Base-by-base conservation (phyloP, 1,140 invertebrate species). In the Papilio polyxenes region DNA sequence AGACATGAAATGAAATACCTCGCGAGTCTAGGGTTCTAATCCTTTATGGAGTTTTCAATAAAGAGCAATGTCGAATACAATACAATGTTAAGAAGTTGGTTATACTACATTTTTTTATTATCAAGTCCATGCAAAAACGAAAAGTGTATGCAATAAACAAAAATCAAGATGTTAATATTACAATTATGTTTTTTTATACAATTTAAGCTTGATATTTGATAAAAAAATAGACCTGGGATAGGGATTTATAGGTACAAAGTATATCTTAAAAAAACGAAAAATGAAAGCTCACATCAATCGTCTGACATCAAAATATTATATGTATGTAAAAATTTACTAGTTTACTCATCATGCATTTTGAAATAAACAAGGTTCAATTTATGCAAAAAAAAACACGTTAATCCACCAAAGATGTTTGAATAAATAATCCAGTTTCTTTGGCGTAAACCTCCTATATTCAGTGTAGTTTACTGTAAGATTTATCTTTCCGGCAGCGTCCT, bases 381-480 rank as follows among this genome's bases (percentile, higher is more conserved):
- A 59, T 17, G 17, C 15, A 74, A 44, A 69, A 31, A 37, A 65
- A 9, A 6, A 1, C 13, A n/a, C 3, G 59, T 11, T 17, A 40
- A 72, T 40, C 65, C 13, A 37, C 5, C 15, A 72, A 72, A 72
- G 65, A 37, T 37, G 31, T 72, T 37, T 72, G 65, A 9, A 17
- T 72, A 72, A 72, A 72, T 72, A 72, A 72, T 72, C 65, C 37
- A 40, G 31, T 31, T 72, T 72, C 31, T 37, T 72, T 72, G 37
- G 65, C 31, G 31, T 13, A 13, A 13, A 4, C 65, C 6, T 72
- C 65, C n/a, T 72, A 72, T 72, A 72, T 72, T 72, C 65, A 72
- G 65, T 72, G 31, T 72, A 75, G n/a, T 48, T 75, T 48, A 75
- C 40, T 75, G 74, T 75, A 48, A 75, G 74, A 77, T 77, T 77